Base-by-base conservation (phyloP, 2,888 invertebrate species). In the Ischnus inquisitorius region DNA sequence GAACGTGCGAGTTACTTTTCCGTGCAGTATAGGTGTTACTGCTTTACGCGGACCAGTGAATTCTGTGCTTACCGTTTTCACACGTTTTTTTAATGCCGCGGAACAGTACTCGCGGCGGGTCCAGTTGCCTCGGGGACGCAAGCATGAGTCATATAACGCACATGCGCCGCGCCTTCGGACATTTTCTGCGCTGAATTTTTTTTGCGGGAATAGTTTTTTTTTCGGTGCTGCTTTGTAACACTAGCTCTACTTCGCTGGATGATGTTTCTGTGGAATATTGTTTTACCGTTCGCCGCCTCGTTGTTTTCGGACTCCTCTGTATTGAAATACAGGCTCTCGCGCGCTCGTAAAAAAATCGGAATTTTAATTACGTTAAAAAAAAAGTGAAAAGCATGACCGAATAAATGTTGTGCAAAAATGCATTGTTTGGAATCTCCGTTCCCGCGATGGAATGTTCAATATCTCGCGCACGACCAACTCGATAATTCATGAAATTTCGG, bases 281-380 rank as follows among this genome's bases (percentile, higher is more conserved):
- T 79, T 79, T 72, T 67, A 8, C 19, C 22, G 62, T 51, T 41
- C 41, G 65, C 22, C 6, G 39, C 34, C 34, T 10, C n/a, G n/a
- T 8, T n/a, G 51, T 67, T 43, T 82, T 14, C 48, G 8, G 34
- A 28, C 64, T 34, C 28, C 43, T 76, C 39, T 19, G 12, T 48
- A 39, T 28, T 4, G 34, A 12, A n/a, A 65, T 41, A 43, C 34
- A n/a, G 10, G 57, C 60, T 51, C 43, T 8, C 28, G 12, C 41
- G 43, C 54, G 16, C 19, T 46, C 60, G 25, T 80, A 39, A 60
- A 41, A 68, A 57, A 75, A 75, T 68, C 41, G 22, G 22, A 16
- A 51, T 51, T 74, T 75, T 74, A 80, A 75, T 80, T 80, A 60
- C 60, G 12, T n/a, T 25, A 68, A 51, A 60, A 8, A 10, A 62